Evolutionary conservation across 2,888 invertebrate genomes (phyloP).

Genomic region (Parapristionchus giblindavisi): DNA sequence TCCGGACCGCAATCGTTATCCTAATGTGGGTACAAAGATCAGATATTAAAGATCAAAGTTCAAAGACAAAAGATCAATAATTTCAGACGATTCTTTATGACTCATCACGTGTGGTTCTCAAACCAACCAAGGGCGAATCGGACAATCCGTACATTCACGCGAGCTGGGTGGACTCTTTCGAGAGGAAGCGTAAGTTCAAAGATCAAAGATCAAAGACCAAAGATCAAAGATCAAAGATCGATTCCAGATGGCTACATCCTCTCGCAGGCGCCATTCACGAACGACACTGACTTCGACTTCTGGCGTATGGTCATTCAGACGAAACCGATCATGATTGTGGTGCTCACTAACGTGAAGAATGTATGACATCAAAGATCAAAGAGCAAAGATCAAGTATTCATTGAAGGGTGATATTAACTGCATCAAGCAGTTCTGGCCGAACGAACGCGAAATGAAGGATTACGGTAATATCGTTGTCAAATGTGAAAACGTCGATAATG

Average conservation of each 20-base stretch:
- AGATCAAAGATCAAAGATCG: constrained; percentile 18
- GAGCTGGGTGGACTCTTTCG: constrained; percentile 28
- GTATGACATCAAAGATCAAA: no score
- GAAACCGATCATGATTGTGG: constrained; percentile 40
- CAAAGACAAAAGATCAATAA: no score
- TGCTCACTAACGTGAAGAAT: constrained; percentile 33
- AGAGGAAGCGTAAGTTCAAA: constrained; percentile 13
- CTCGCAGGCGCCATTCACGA: constrained; percentile 43
- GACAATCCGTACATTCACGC: constrained; percentile 20
- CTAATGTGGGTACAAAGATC: not conserved
- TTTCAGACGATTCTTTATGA: constrained; percentile 23
- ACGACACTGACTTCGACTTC: constrained; percentile 43
- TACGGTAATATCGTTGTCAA: constrained; percentile 39
- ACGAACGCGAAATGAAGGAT: constrained; percentile 38
- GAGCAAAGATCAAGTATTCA: no score
- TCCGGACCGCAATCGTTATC: constrained; percentile 11
- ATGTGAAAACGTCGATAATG: constrained; percentile 37
- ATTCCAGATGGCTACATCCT: constrained; percentile 43
- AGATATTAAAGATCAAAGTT: no score
- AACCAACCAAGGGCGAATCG: constrained; percentile 14
- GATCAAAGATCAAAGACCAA: not conserved
- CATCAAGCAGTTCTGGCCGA: constrained; percentile 44
- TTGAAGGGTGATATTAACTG: constrained; percentile 22
- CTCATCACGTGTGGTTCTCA: not conserved
- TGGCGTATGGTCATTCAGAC: constrained; percentile 41